Conservation (phyloP, 2,888 invertebrate species). For the Chaitophorus viminalis region DNA sequence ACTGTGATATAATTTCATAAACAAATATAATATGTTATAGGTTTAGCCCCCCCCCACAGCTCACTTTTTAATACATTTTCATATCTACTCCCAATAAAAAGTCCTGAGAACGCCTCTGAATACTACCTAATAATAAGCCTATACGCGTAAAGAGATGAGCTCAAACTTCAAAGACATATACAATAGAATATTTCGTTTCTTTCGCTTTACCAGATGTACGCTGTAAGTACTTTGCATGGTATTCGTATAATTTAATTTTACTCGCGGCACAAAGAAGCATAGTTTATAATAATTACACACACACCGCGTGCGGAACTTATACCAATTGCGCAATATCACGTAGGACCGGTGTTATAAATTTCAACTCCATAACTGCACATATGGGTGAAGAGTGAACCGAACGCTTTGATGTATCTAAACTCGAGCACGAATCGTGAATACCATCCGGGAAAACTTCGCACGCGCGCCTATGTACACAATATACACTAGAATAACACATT, state of each 20-base stretch:
- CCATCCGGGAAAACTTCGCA: background rate
- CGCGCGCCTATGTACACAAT: no score
- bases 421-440: background rate
- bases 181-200: background rate
- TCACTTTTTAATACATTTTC: no score
- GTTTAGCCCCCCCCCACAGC: no score
- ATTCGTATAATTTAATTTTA: background rate
- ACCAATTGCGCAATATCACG: background rate
- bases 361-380: background rate
- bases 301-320: background rate
- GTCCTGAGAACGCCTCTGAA: no score
- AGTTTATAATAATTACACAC: background rate
- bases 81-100: no score
- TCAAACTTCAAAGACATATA: background rate
- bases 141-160: background rate
- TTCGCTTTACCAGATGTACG: background rate
- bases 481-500: no score
- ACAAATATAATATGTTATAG: no score
- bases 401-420: background rate
- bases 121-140: no score
- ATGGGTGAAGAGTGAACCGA: background rate
- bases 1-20: no score
- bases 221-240: background rate
- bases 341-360: background rate
- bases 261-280: background rate